Evolutionary conservation across 2,113 vertebrate species (phyloP), one percentile per base, ranked within the genome.

Genomic region (Gopherus evgoodei): DNA sequence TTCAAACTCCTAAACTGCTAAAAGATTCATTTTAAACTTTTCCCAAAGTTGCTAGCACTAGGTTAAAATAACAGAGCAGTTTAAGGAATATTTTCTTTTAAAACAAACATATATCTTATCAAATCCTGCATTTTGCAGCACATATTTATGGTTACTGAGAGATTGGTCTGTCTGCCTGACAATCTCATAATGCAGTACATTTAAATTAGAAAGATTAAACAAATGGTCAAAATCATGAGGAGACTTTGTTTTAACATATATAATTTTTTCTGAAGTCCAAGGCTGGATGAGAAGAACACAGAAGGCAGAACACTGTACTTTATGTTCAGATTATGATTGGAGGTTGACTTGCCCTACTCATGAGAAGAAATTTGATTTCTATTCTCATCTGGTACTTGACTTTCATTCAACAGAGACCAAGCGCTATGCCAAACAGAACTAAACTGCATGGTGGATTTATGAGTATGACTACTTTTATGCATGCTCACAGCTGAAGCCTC

Each of bases 331-430:
- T 52, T 90, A 17, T 49, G 93, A 97, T 35, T 47, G 8, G 86
- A 94, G 84, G 80, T 93, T 59, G 88, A 95, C 88, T 90, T 95
- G 84, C 92, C 94, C 75, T 84, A 90, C 72, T 81, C 53, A 85
- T 75, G 95, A 96, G 88, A 97, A 97, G 97, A 98, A 98, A 98
- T 98, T 97, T 95, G 96, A 97, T 98, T 98, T 98, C 94, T 95
- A 95, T 96, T 93, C 93, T 97, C 95, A 97, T 98, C 96, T 97
- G 95, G 92, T 95, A 94, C 85, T 97, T 97, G 95, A 97, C 69
- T 97, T 96, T 90, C 76, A 95, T 97, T 98, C 97, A 98, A 95
- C 76, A 93, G 89, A 98, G 87, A 87, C 54, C 81, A 89, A 93
- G 72, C 25, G 72, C 53, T 84, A 92, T 95, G 97, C 96, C 96